phyloP scores from a whole-genome alignment of 2,797 vertebrate genomes.

The Okamejei kenojei region DNA sequence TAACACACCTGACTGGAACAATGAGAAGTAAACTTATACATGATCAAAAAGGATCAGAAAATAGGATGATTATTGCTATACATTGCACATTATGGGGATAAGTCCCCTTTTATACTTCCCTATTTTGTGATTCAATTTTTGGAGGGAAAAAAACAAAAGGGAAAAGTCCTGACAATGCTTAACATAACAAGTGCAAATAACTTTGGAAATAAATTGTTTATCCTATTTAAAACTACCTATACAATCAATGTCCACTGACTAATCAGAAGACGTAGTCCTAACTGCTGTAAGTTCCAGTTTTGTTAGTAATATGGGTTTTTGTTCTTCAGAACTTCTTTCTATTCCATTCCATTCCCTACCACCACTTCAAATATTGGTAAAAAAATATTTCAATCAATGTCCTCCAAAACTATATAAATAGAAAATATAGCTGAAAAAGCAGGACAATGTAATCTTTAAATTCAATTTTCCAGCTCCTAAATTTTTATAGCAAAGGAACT shows the following conservation, averaged over 20 bases:
- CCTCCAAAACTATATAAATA: not conserved
- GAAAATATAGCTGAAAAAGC: not conserved
- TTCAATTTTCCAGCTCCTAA: slow-evolving; percentile 14
- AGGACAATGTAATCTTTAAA: not conserved
- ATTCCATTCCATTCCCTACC: not conserved
- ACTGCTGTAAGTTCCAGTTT: not conserved
- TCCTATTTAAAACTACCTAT: not conserved
- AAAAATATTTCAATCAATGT: not conserved
- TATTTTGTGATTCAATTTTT: not conserved
- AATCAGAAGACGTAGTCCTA: not conserved
- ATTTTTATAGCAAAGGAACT: not conserved
- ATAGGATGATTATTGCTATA: not conserved
- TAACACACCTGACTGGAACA: not conserved
- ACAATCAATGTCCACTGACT: not conserved
- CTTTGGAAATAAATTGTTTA: not conserved
- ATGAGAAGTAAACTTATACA: not conserved
- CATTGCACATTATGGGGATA: not conserved
- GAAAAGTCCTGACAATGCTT: not conserved
- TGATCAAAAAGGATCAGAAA: not conserved
- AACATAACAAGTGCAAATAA: not conserved
- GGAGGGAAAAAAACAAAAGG: not conserved
- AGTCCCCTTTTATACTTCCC: no score
- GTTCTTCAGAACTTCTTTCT: not conserved
- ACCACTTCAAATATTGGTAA: not conserved
- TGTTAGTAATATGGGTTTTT: not conserved